Base-by-base conservation (phyloP, 1,140 invertebrate genomes). In the Apis laboriosa region DNA sequence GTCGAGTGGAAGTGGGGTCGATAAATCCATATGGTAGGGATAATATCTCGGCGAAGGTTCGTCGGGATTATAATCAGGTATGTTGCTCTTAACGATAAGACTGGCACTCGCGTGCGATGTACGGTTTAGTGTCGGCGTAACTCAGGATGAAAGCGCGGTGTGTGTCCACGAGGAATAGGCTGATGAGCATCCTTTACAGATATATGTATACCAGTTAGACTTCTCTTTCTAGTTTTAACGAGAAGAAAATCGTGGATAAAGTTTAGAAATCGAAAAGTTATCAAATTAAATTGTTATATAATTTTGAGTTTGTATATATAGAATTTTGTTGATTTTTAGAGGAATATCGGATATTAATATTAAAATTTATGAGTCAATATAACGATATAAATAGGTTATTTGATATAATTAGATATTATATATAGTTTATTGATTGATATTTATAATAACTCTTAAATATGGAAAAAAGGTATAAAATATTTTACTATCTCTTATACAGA, bases 21-120 rank as follows among this genome's bases (percentile, higher is more conserved):
- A 86, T 87, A 87, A 86, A 87, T 87, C 80, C 79, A 72, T 51
- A 28, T 72, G 77, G 71, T 17, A 76, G 80, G 76, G 81, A 63
- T 86, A 86, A 84, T 86, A 28, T 28, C 80, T 58, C 34, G 43
- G n/a, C 56, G 77, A 86, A 86, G 84, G 80, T 84, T 86, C 84
- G 73, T 83, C 61, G 60, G 86, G 84, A 86, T 87, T 81, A 86
- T 87, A 87, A 87, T 87, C 81, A 85, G 75, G 84, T 76, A 83
- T 87, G 86, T 87, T 87, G 86, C 72, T 78, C 85, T 83, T 86
- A 81, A 84, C 85, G 86, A 86, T 87, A 87, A 87, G 86, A 80
- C 77, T 80, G 72, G 85, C 80, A 86, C 72, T 86, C 76, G 85
- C 85, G 76, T 87, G 85, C 86, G 80, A 74, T 87, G 72, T 85